phyloP scores from a whole-genome alignment of 2,888 invertebrate species.

The Muscina levida region DNA sequence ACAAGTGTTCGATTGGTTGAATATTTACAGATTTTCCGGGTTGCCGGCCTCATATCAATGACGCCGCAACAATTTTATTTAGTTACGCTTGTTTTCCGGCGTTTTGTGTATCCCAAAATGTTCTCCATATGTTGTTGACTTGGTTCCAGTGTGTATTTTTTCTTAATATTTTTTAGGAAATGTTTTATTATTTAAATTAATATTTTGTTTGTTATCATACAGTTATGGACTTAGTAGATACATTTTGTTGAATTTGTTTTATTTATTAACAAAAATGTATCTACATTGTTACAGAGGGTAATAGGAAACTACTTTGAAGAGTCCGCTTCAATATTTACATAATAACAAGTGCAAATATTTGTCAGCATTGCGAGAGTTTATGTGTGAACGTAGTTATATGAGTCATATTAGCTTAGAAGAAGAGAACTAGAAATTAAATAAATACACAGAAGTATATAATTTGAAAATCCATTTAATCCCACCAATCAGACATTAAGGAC shows the following conservation, averaged over 20 bases:
- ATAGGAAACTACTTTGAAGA: conserved; percentile 36
- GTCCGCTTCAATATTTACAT: conserved; percentile 7
- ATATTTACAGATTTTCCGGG: conserved; percentile 30
- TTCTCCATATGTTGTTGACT: conserved; percentile 3
- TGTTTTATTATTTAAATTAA: too few species aligned
- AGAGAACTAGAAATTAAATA: too few species aligned
- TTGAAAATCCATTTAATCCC: too few species aligned
- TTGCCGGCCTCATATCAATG: conserved; percentile 50
- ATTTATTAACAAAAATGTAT: conserved; percentile 18
- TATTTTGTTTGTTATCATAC: neutral
- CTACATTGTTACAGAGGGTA: conserved; percentile 39
- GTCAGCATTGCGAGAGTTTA: neutral
- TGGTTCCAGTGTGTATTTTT: neutral
- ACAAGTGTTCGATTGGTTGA: conserved; percentile 54
- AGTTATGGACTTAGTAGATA: neutral
- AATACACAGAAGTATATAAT: too few species aligned
- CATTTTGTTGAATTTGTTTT: conserved; percentile 23
- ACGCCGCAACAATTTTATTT: conserved; percentile 56
- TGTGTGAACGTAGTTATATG: too few species aligned
- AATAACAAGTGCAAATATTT: conserved; percentile 21
- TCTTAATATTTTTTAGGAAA: conserved; percentile 12
- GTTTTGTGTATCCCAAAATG: conserved; percentile 10
- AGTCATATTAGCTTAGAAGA: too few species aligned
- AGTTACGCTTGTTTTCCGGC: conserved; percentile 41
- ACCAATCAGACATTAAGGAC: too few species aligned